Percentiles rank a stretch among this genome's conserved stretches.
Evolutionary conservation across 2,888 invertebrate genomes (phyloP).

Genomic region (Nephrotoma appendiculata): DNA sequence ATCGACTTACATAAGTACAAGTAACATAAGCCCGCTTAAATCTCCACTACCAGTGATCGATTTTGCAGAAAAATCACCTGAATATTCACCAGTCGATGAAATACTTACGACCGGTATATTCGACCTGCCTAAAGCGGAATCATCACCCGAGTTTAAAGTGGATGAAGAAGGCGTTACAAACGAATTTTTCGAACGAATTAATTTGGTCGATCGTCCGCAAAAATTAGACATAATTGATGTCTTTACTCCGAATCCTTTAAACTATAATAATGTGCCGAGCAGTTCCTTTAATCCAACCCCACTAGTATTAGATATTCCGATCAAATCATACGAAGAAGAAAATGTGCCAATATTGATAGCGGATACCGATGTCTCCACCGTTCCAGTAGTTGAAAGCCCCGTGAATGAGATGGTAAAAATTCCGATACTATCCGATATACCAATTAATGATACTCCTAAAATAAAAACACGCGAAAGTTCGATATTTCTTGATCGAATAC

Average conservation of each 20-base stretch:
- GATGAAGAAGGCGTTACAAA: conserved; percentile 30
- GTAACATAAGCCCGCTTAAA: conserved; percentile 20
- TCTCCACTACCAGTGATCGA: conserved; percentile 20
- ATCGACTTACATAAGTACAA: conserved; percentile 13
- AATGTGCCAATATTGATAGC: neutral
- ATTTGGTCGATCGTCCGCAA: conserved; percentile 27
- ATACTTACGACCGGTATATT: neutral
- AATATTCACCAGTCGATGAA: neutral
- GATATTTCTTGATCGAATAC: neutral
- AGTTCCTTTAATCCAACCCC: neutral
- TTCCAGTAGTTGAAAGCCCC: neutral
- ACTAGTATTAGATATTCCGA: neutral
- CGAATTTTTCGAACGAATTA: conserved; percentile 31
- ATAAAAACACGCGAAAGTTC: neutral
- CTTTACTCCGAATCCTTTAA: neutral
- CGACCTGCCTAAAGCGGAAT: conserved; percentile 6
- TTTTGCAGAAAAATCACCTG: neutral
- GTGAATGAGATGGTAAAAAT: neutral
- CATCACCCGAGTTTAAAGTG: conserved; percentile 20
- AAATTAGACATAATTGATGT: conserved; percentile 19
- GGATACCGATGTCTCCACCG: neutral
- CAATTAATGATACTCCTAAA: neutral
- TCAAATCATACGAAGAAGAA: neutral
- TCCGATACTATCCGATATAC: neutral
- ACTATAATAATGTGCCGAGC: neutral